A percentile compares a stretch with the other conserved stretches of the same genome.
Conservation (phyloP, 35 echinoderm and acorn worm species). For the Ptychodera flava region DNA sequence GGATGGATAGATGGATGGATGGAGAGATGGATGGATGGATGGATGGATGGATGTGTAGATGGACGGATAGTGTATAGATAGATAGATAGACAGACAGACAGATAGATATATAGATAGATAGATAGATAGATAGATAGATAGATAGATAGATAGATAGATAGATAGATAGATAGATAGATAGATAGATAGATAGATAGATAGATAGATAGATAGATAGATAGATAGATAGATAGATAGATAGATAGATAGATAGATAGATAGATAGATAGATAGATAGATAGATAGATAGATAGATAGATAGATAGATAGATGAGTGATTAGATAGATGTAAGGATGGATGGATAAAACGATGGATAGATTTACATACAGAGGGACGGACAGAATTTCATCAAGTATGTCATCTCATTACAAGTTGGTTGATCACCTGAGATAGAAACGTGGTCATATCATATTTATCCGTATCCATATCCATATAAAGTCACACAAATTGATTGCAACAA, state of each 20-base stretch:
- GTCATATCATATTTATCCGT: too few relatives aligned
- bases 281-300: conserved; percentile 2
- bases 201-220: neutral
- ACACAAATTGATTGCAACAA: too few relatives aligned
- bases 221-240: conserved; percentile 2
- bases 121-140: neutral
- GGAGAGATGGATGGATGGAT: neutral
- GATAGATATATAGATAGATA: neutral
- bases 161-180: neutral
- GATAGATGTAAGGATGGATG: neutral
- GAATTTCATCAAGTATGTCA: too few relatives aligned
- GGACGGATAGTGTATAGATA: neutral
- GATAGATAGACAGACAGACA: neutral
- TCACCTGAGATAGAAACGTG: too few relatives aligned
- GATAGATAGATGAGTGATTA: neutral
- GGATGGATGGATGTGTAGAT: neutral
- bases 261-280: conserved; percentile 2
- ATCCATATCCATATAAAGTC: too few relatives aligned
- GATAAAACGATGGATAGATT: neutral
- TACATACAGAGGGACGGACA: too few relatives aligned
- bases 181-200: neutral
- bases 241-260: conserved; percentile 2
- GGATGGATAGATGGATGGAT: neutral
- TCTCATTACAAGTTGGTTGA: too few relatives aligned
- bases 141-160: neutral